A percentile compares a stretch with the other conserved stretches of the same genome.
Conservation (phyloP, 2,113 vertebrate species). For the Odobenus rosmarus region DNA sequence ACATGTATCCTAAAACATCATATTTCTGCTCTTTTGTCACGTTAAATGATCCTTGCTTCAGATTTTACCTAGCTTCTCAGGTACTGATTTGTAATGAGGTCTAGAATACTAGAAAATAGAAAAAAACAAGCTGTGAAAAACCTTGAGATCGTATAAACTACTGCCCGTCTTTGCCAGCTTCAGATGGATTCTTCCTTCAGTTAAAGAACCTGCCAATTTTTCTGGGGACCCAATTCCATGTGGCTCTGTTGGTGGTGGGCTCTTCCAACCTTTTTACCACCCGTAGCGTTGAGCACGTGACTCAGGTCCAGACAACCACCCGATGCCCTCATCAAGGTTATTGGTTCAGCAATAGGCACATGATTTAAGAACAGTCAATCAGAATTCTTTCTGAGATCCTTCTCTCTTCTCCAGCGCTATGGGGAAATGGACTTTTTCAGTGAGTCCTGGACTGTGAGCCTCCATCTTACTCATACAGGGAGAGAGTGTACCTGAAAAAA, state of each 20-base stretch:
- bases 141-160: neutral
- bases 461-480: neutral
- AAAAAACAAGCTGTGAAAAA: neutral
- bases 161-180: neutral
- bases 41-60: neutral
- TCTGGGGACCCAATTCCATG: rapidly evolving
- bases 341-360: too few relatives aligned
- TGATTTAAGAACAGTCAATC: neutral
- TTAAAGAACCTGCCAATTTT: neutral
- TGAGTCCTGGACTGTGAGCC: neutral
- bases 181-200: neutral
- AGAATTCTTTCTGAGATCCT: neutral
- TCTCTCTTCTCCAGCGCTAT: neutral
- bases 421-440: neutral
- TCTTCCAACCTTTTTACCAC: neutral
- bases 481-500: neutral
- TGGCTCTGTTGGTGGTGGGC: neutral
- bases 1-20: neutral
- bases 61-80: neutral
- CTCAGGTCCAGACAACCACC: neutral
- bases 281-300: neutral
- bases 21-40: neutral
- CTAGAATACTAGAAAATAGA: neutral
- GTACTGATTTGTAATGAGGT: neutral
- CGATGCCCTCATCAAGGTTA: neutral